Conservation (phyloP, 2,888 invertebrate species). For the Boloria euphrosyne region DNA sequence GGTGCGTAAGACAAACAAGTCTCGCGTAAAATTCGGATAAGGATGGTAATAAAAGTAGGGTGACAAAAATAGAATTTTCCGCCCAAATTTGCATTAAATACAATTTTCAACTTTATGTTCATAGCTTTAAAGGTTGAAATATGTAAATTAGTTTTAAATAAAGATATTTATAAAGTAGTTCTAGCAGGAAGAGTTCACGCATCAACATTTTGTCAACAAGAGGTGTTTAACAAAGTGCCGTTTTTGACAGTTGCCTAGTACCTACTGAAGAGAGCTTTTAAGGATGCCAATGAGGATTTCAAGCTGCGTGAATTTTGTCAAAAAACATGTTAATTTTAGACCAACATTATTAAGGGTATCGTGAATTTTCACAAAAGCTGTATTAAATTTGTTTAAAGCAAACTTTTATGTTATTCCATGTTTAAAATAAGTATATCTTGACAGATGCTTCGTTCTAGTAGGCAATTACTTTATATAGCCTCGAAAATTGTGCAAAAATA, state of each 20-base stretch:
- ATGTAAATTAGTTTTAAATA: not conserved
- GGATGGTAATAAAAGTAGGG: not conserved
- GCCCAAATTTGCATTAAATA: not conserved
- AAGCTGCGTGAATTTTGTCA: slow-evolving; percentile 53
- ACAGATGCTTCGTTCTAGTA: no score
- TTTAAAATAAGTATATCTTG: no score
- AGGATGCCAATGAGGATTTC: slow-evolving; percentile 60
- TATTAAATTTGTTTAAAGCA: slow-evolving; percentile 23
- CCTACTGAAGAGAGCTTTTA: slow-evolving; percentile 40
- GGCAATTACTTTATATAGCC: no score
- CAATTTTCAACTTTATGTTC: slow-evolving; percentile 16
- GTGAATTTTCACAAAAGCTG: slow-evolving; percentile 53
- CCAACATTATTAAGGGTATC: slow-evolving; percentile 47
- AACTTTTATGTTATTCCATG: not conserved
- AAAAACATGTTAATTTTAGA: slow-evolving; percentile 54
- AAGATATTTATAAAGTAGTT: not conserved
- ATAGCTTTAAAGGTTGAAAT: not conserved
- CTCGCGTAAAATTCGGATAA: slow-evolving; percentile 70
- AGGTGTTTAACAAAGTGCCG: slow-evolving; percentile 54
- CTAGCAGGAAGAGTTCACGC: slow-evolving; percentile 55
- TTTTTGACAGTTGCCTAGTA: slow-evolving; percentile 56
- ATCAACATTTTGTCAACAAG: slow-evolving; percentile 57
- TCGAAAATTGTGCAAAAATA: no score
- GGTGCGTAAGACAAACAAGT: slow-evolving; percentile 71
- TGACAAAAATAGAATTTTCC: not conserved